Conservation (phyloP, 2,797 vertebrate genomes). For the Nannoperca obscura region DNA sequence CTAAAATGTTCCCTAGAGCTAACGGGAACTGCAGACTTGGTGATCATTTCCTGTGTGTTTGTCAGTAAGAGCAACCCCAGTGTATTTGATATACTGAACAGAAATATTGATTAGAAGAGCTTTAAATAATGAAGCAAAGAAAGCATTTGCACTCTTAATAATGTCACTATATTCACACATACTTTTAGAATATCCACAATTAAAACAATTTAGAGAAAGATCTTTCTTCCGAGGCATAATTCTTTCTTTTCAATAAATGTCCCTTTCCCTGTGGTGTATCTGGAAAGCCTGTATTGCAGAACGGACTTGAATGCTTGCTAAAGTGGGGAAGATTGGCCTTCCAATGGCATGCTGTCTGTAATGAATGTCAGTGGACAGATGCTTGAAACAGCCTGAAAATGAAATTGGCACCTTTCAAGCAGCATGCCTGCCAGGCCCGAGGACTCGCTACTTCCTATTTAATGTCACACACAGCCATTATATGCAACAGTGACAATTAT, state of each 20-base stretch:
- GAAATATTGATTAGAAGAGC: neutral
- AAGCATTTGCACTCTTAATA: neutral
- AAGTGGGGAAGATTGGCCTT: conserved; percentile 58
- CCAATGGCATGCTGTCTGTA: conserved; percentile 71
- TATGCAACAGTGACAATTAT: conserved; percentile 59
- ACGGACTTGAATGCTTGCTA: conserved; percentile 57
- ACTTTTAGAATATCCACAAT: neutral
- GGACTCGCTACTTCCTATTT: conserved; percentile 64
- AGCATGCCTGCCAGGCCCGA: conserved; percentile 47
- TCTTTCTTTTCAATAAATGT: conserved; percentile 31
- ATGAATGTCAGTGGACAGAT: conserved; percentile 66
- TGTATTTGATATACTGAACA: neutral
- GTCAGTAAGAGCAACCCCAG: neutral
- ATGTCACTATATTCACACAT: neutral
- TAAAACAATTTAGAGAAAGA: neutral
- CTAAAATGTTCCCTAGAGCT: neutral
- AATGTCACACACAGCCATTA: conserved; percentile 74
- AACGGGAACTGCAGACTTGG: neutral
- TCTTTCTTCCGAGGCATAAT: neutral
- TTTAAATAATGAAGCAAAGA: neutral
- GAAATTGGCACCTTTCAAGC: conserved; percentile 67
- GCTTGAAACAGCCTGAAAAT: conserved; percentile 53
- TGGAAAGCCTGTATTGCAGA: conserved; percentile 22
- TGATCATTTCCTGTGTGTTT: no score
- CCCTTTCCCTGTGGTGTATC: conserved; percentile 1